phyloP scores from a whole-genome alignment of 1,140 invertebrate species.

The Parapsyche elsis region DNA sequence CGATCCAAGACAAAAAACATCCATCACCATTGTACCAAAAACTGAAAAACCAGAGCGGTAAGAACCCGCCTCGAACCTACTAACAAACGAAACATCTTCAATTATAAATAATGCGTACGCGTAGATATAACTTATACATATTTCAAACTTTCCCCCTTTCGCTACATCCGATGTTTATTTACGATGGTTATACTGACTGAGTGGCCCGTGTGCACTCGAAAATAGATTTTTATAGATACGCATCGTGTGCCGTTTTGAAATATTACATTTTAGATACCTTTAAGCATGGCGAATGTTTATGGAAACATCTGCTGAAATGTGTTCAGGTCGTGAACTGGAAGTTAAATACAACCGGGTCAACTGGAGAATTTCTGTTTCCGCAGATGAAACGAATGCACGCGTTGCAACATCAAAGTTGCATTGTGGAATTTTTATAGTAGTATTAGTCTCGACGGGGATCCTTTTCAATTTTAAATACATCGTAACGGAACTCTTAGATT shows the following conservation, averaged over 20 bases:
- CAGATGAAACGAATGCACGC: too few relatives aligned
- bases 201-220: neutral
- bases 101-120: neutral
- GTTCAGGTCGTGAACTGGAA: neutral
- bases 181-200: conserved; percentile 6
- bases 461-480: too few relatives aligned
- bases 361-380: too few relatives aligned
- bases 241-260: neutral
- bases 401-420: too few relatives aligned
- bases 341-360: too few relatives aligned
- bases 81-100: neutral
- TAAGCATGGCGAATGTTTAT: neutral
- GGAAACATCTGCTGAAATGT: neutral
- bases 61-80: conserved; percentile 38
- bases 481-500: too few relatives aligned
- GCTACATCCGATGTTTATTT: neutral
- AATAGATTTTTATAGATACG: neutral
- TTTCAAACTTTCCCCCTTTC: neutral
- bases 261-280: neutral
- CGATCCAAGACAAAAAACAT: conserved; percentile 59
- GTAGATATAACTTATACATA: too few relatives aligned
- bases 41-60: conserved; percentile 50
- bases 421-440: too few relatives aligned
- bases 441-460: too few relatives aligned
- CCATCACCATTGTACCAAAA: conserved; percentile 17